Base-by-base conservation (phyloP, 2,797 vertebrate genomes). In the Chelidonichthys spinosus region DNA sequence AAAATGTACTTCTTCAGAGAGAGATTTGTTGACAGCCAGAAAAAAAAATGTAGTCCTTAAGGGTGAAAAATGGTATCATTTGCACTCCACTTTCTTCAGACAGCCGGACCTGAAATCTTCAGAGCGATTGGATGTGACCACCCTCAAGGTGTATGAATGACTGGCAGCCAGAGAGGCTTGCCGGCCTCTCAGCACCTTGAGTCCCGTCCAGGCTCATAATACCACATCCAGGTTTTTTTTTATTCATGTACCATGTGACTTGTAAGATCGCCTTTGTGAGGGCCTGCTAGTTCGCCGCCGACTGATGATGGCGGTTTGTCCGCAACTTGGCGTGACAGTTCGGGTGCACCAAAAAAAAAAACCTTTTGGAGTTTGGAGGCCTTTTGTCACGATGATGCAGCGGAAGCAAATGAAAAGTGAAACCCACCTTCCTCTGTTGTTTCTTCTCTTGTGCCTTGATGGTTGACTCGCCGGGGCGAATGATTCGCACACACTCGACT, bases 361-460 rank as follows among this genome's bases (percentile, higher is more conserved):
- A 18, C 61, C 15, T n/a, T n/a, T n/a, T n/a, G n/a, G n/a, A n/a
- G n/a, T n/a, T 78, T 6, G 11, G 70, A 71, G 83, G 66, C 64
- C 65, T 0, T 7, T 70, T 72, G 78, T 81, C 78, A 69, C 76
- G 60, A 81, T 39, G 79, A 85, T 74, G 55, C 83, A 80, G 81
- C 55, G 13, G 18, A 76, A 70, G 32, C 18, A 2, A 76, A 76
- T 64, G 58, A 78, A 43, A 75, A 66, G 65, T 61, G 60, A 71
- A 63, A 73, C 13, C 37, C 11, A 55, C 62, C 39, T 18, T 42
- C 53, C 14, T 18, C 63, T 1, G 53, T 62, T 25, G 7, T 49
- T 62, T 66, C 61, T 37, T 63, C 15, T 6, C 4, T 53, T 10
- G 2, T 7, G 33, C 58, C 6, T n/a, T 25, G 49, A 43, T 64